These are phyloP conservation scores for Grammomys dolichurus DNA, from an alignment of 2,113 vertebrate species.

Conservation along the genomic window DNA sequence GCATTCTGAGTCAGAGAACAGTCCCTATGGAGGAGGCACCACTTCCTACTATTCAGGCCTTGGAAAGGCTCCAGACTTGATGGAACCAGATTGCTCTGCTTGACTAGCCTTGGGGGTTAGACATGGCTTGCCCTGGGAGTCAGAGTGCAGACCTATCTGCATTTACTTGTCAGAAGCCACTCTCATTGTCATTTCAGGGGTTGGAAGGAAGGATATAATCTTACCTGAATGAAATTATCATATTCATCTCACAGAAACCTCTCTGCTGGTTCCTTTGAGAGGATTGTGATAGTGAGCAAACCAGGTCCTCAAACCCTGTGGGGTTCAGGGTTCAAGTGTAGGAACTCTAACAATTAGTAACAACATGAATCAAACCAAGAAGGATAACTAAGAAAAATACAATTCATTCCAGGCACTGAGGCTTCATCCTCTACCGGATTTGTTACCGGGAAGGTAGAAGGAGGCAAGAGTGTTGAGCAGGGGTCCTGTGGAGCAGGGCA, in stretches of 20 bases:
- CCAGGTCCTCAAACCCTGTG: background rate
- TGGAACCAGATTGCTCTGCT: background rate
- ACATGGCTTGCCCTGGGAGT: background rate
- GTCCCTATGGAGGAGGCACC: background rate
- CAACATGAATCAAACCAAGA: background rate
- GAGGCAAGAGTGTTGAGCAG: conserved; percentile 64
- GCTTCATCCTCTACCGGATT: background rate
- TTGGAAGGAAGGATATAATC: background rate
- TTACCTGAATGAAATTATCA: background rate
- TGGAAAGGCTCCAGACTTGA: background rate
- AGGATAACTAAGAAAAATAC: background rate
- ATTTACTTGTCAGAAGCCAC: background rate
- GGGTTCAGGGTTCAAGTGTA: background rate
- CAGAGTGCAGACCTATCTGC: background rate
- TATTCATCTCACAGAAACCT: background rate
- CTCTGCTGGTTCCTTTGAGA: background rate
- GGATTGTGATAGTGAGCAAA: background rate
- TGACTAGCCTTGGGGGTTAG: background rate
- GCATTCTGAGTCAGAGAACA: background rate
- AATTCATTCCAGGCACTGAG: background rate
- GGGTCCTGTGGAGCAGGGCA: conserved; percentile 54
- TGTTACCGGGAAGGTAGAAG: conserved; percentile 59
- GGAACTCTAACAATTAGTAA: background rate
- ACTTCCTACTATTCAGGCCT: background rate
- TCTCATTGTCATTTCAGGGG: background rate